Base-by-base conservation (phyloP, 2,888 invertebrate species). In the Argyresthia albistria region DNA sequence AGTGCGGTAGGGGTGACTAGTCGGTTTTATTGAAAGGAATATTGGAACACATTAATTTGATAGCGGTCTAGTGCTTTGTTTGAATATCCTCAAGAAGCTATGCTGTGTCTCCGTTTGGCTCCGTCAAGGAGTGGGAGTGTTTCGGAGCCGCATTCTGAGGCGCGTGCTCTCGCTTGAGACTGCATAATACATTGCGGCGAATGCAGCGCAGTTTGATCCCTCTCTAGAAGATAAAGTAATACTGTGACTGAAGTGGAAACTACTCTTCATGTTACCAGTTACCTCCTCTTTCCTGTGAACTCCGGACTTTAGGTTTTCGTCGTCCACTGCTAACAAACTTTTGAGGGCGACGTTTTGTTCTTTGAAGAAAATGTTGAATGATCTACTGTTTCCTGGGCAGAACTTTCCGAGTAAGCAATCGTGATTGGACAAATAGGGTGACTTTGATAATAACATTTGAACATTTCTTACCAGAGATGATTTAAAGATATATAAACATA, bases 181-280 rank as follows among this genome's bases (percentile, higher is more conserved):
- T 87, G 87, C 87, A 87, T 87, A 86, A 87, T 83, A 84, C 82
- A 87, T 86, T 73, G 78, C 77, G 69, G 75, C 67, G 83, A 83
- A 82, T 86, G 87, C 82, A 81, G 81, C 79, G 64, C 83, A 84
- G 79, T 82, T 82, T 83, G 83, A 86, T 86, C 84, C 82, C 75
- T 79, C 77, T 75, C 81, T 77, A 82, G 3, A 4, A 4, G 83
- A 84, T 83, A 80, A 79, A 77, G 81, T 80, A 86, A 83, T 80
- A 81, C 69, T 80, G 71, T 73, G 65, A 65, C 60, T 60, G 65
- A 64, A 71, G 67, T 69, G 70, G 70, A 78, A 84, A 86, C 77
- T 86, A 81, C 77, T 70, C 76, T 74, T 71, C n/a, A 80, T 74
- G 77, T 73, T 76, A 72, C 77, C 67, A 73, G 77, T 73, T 76